Conservation (phyloP, 2,888 invertebrate species). For the Gordius sp. region DNA sequence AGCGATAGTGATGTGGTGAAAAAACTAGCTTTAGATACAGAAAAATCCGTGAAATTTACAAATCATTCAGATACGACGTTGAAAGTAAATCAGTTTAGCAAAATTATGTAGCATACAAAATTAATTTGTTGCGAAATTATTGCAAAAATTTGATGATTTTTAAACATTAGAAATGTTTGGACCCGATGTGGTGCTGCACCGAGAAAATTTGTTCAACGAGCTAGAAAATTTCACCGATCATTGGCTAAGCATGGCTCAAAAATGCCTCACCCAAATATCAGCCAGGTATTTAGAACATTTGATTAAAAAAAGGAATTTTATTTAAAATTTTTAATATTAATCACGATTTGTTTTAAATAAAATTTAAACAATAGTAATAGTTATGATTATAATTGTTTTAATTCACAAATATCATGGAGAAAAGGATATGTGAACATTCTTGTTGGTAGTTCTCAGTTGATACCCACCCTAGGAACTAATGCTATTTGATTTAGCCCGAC, state of each 20-base stretch:
- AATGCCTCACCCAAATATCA: slow-evolving; percentile 59
- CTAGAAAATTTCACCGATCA: slow-evolving; percentile 77
- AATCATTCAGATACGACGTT: slow-evolving; percentile 39
- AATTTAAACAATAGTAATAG: too few relatives aligned
- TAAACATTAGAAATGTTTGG: too few relatives aligned
- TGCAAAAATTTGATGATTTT: too few relatives aligned
- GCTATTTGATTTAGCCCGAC: slow-evolving; percentile 69
- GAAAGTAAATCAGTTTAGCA: too few relatives aligned
- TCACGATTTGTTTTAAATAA: too few relatives aligned
- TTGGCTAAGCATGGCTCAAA: slow-evolving; percentile 76
- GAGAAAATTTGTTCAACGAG: too few relatives aligned
- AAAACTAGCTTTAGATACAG: slow-evolving; percentile 80
- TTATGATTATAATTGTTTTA: too few relatives aligned
- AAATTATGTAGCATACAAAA: too few relatives aligned
- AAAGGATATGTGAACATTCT: slow-evolving; percentile 71
- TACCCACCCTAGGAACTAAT: slow-evolving; percentile 76
- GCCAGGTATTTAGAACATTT: slow-evolving; percentile 22
- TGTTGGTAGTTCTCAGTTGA: slow-evolving; percentile 76
- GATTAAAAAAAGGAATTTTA: neutral
- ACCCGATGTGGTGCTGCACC: too few relatives aligned
- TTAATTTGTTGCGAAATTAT: too few relatives aligned
- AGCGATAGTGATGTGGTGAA: slow-evolving; percentile 99
- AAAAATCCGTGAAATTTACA: slow-evolving; percentile 77
- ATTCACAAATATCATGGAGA: too few relatives aligned
- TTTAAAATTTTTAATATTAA: neutral